Conservation (phyloP, 2,113 vertebrate genomes). For the Hypomesus transpacificus region DNA sequence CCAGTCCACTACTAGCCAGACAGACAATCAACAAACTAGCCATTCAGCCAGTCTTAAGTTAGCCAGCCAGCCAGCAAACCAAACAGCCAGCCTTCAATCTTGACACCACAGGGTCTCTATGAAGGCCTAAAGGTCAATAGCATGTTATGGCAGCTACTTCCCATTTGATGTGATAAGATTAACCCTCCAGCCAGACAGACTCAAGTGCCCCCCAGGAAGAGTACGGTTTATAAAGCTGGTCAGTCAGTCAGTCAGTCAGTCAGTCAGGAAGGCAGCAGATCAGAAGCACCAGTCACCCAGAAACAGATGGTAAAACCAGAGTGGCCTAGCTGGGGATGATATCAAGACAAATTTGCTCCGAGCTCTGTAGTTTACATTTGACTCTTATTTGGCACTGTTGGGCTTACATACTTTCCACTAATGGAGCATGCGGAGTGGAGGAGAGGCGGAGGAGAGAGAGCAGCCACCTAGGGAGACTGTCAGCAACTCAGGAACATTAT, state of each 20-base stretch:
- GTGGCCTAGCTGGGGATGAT: not conserved
- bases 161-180: conserved; percentile 7
- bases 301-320: too few species aligned
- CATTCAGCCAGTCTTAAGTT: too few species aligned
- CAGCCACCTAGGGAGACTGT: conserved; percentile 7
- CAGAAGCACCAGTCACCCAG: too few species aligned
- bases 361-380: conserved; percentile 1
- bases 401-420: not conserved
- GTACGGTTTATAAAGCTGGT: not conserved
- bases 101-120: not conserved
- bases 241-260: too few species aligned
- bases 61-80: too few species aligned
- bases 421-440: too few species aligned
- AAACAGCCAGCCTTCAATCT: too few species aligned
- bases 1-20: too few species aligned
- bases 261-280: too few species aligned
- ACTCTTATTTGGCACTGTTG: conserved; percentile 4
- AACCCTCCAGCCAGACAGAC: not conserved
- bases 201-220: not conserved
- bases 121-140: conserved; percentile 11
- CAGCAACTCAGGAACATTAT: not conserved
- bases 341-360: not conserved
- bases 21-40: too few species aligned
- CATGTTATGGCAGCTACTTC: conserved; percentile 1
- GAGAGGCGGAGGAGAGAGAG: not conserved